These are phyloP conservation scores for Liodrosophila aerea DNA, from an alignment of 2,888 invertebrate genomes.

Conservation along the genomic window DNA sequence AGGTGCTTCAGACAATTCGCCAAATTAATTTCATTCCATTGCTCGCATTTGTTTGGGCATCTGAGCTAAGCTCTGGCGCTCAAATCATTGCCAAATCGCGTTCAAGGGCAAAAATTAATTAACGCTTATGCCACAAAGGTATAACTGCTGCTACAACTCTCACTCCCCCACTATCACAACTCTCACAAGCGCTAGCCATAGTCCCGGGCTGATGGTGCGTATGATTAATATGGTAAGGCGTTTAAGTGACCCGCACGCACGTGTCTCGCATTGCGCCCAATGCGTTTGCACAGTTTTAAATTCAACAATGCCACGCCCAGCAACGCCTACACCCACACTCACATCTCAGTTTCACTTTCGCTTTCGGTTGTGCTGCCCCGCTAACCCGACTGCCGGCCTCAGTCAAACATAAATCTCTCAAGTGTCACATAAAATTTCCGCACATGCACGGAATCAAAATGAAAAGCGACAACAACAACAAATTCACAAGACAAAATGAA, in stretches of 20 bases:
- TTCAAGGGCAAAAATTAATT: constrained; percentile 56
- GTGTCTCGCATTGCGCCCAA: constrained; percentile 53
- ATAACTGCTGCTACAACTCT: neutral
- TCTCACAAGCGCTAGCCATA: neutral
- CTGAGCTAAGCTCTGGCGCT: constrained; percentile 36
- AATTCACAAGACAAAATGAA: constrained; percentile 17
- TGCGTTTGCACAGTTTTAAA: constrained; percentile 58
- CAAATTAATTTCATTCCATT: constrained; percentile 66
- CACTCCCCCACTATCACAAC: neutral
- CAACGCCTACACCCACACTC: constrained; percentile 18
- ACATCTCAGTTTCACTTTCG: constrained; percentile 8
- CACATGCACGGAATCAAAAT: constrained; percentile 75
- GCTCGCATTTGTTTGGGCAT: constrained; percentile 14
- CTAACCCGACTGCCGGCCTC: neutral
- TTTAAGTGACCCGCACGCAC: constrained; percentile 46
- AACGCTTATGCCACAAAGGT: constrained; percentile 17
- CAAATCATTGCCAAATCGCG: constrained; percentile 56
- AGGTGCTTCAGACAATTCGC: constrained; percentile 57
- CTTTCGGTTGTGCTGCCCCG: neutral
- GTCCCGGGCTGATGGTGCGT: constrained; percentile 52
- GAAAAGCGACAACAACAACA: constrained; percentile 44
- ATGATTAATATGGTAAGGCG: constrained; percentile 63
- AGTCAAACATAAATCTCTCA: constrained; percentile 64
- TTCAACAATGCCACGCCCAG: constrained; percentile 63
- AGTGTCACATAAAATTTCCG: constrained; percentile 77